phyloP scores from a whole-genome alignment of 1,140 invertebrate species.

The Nephotettix cincticeps region DNA sequence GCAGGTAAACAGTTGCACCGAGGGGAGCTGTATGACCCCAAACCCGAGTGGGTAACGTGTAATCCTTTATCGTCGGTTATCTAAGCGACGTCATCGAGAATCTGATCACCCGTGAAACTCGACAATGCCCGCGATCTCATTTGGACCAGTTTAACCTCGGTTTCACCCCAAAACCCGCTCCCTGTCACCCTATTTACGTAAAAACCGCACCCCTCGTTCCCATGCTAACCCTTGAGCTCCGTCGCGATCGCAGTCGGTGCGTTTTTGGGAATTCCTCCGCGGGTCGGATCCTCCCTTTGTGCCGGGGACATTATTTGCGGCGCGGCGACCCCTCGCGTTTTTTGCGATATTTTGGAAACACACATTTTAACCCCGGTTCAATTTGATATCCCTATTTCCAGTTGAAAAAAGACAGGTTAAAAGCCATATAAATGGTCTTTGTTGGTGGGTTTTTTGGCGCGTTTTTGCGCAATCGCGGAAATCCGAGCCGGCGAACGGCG shows the following conservation, averaged over 20 bases:
- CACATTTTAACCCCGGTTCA: conserved; percentile 32
- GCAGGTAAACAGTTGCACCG: no score
- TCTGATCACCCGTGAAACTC: conserved; percentile 33
- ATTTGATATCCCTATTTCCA: conserved; percentile 34
- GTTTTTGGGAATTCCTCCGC: conserved; percentile 14
- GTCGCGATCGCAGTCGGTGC: conserved; percentile 26
- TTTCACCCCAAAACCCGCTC: conserved; percentile 34
- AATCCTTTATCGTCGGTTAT: not conserved
- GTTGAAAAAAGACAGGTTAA: conserved; percentile 36
- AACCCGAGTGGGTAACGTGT: no score
- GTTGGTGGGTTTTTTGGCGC: conserved; percentile 18
- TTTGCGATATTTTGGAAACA: conserved; percentile 35
- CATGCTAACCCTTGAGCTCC: conserved; percentile 23
- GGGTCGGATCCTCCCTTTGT: conserved; percentile 14
- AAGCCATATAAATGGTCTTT: conserved; percentile 39
- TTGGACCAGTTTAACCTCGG: conserved; percentile 36
- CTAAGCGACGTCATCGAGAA: not conserved
- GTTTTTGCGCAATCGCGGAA: conserved; percentile 18
- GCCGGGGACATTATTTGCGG: conserved; percentile 31
- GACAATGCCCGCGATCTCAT: conserved; percentile 35
- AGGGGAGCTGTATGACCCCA: no score
- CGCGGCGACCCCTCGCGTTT: conserved; percentile 19
- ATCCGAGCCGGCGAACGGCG: conserved; percentile 5
- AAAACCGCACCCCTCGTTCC: conserved; percentile 16
- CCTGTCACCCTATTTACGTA: conserved; percentile 11